These are phyloP conservation scores for Latrodectus geometricus DNA, from an alignment of 1,140 invertebrate species.

Conservation along the genomic window DNA sequence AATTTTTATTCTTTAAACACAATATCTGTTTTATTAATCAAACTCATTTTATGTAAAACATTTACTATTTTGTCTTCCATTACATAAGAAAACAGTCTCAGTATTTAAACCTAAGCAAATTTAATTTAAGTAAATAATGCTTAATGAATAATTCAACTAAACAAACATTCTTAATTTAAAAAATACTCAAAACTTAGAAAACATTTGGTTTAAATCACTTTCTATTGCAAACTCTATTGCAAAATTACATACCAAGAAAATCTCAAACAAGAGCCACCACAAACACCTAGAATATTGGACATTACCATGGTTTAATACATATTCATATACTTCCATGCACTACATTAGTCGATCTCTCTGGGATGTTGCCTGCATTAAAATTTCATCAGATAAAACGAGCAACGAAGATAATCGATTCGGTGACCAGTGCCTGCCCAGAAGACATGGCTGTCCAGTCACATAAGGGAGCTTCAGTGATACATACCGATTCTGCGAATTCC, in stretches of 20 bases:
- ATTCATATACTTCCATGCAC: not conserved
- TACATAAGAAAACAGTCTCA: no score
- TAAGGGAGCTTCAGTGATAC: not conserved
- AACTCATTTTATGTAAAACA: no score
- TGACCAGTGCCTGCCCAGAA: not conserved
- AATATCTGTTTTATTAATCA: no score
- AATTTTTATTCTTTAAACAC: no score
- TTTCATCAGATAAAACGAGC: slow-evolving; percentile 8
- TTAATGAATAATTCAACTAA: no score
- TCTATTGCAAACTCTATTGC: not conserved
- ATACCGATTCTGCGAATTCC: not conserved
- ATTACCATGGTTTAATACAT: not conserved
- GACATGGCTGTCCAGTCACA: not conserved
- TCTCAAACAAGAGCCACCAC: not conserved
- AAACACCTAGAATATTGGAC: not conserved
- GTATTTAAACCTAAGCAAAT: no score
- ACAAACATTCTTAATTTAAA: no score
- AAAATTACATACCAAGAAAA: not conserved
- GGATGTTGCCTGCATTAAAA: slow-evolving; percentile 8
- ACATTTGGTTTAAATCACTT: not conserved
- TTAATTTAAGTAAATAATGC: no score
- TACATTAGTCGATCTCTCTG: not conserved
- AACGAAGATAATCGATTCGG: not conserved
- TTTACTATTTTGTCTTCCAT: no score
- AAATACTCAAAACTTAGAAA: no score